These are phyloP conservation scores for Isichthys henryi DNA, from an alignment of 2,113 vertebrate genomes.

Conservation along the genomic window DNA sequence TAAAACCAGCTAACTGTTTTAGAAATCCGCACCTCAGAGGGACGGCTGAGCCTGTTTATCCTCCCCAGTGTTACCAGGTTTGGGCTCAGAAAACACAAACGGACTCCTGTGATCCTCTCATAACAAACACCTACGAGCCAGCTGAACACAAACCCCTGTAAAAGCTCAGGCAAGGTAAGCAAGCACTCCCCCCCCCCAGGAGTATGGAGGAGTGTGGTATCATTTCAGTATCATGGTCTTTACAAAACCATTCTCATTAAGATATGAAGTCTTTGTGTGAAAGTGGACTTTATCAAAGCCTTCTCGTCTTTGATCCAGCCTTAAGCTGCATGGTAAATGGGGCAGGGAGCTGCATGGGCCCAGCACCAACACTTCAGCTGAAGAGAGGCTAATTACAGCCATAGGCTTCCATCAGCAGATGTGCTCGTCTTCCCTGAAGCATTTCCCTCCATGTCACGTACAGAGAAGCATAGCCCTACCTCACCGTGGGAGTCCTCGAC, in stretches of 20 bases:
- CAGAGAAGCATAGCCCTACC: not conserved
- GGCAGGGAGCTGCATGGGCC: not conserved
- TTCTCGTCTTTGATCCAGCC: not conserved
- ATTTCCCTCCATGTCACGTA: not conserved
- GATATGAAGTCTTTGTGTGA: slow-evolving; percentile 13
- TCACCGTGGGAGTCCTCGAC: not conserved
- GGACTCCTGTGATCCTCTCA: slow-evolving; percentile 18
- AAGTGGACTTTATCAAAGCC: slow-evolving; percentile 13
- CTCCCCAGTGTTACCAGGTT: slow-evolving; percentile 9
- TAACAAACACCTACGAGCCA: not conserved
- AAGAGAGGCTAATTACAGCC: slow-evolving; percentile 7
- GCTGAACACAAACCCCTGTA: slow-evolving; percentile 10
- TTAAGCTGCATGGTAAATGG: slow-evolving; percentile 15
- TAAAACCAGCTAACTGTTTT: slow-evolving; percentile 20
- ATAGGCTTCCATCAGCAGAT: not conserved
- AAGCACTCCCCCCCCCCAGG: not conserved
- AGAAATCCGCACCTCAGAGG: slow-evolving; percentile 23
- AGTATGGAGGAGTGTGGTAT: not conserved
- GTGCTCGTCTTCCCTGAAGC: not conserved
- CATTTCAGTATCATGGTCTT: not conserved
- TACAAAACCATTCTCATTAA: not conserved
- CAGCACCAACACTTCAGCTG: not conserved
- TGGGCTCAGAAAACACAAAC: slow-evolving; percentile 3
- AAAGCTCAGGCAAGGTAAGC: slow-evolving; percentile 7
- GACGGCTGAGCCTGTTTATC: slow-evolving; percentile 2